Evolutionary conservation across 2,797 vertebrate species (phyloP).

Genomic region (Rousettus madagascariensis): DNA sequence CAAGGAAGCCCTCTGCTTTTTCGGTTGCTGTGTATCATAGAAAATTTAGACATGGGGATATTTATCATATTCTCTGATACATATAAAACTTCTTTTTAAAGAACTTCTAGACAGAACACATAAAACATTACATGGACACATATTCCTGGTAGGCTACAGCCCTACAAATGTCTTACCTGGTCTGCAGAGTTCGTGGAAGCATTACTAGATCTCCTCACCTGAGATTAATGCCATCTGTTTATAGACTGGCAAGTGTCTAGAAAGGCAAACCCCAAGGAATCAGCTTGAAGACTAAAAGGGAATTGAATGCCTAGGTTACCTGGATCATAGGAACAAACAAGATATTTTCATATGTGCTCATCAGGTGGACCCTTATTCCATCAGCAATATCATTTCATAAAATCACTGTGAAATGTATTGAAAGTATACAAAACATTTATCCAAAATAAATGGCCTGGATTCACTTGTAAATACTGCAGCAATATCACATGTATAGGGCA

Average conservation of each 20-base stretch:
- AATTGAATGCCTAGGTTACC: slow-evolving; percentile 86
- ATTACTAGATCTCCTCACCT: slow-evolving; percentile 89
- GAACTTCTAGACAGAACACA: no score
- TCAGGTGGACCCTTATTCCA: neutral
- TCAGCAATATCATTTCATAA: neutral
- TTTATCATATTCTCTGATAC: neutral
- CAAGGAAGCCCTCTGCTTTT: neutral
- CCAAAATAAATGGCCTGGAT: neutral
- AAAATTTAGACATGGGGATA: neutral
- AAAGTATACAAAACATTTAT: neutral
- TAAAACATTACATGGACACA: no score
- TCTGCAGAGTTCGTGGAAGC: slow-evolving; percentile 51
- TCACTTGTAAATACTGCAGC: neutral
- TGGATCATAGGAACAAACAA: neutral
- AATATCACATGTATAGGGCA: neutral
- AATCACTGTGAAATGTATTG: neutral
- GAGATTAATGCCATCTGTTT: slow-evolving; percentile 90
- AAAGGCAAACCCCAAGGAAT: neutral
- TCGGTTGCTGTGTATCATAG: neutral
- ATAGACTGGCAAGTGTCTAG: slow-evolving; percentile 79
- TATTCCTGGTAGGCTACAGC: neutral
- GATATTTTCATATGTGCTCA: neutral
- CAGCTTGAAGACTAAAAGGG: slow-evolving; percentile 71
- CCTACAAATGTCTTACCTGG: neutral
- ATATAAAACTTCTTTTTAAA: neutral